Conservation (phyloP, 2,113 vertebrate species). For the Dipodomys merriami region DNA sequence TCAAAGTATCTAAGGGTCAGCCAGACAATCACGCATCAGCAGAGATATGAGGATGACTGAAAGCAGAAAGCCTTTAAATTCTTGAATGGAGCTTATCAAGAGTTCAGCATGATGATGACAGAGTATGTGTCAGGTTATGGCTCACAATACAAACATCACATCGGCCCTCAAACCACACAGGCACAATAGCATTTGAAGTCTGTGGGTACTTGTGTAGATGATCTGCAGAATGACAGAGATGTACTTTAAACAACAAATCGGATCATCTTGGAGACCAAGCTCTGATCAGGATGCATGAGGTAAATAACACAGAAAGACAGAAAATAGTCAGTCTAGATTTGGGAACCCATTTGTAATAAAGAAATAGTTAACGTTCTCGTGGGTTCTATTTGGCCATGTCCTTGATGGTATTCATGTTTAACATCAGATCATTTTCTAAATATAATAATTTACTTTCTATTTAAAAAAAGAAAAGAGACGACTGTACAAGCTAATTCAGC, state of each 20-base stretch:
- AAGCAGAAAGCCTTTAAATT: conserved; percentile 23
- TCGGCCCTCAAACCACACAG: background rate
- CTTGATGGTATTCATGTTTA: background rate
- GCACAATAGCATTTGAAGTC: background rate
- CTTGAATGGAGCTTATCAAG: background rate
- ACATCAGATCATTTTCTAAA: background rate
- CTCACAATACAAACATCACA: background rate
- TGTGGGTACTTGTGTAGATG: background rate
- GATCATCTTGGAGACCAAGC: background rate
- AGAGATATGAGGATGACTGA: background rate
- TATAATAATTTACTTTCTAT: background rate
- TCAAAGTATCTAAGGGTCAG: background rate
- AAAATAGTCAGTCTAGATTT: background rate
- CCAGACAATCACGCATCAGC: background rate
- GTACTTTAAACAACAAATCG: background rate
- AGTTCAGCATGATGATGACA: background rate
- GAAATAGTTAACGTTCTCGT: background rate
- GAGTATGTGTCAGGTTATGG: conserved; percentile 19
- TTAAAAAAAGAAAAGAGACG: background rate
- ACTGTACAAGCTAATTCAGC: background rate
- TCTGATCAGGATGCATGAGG: background rate
- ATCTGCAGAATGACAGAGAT: background rate
- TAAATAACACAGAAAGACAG: background rate
- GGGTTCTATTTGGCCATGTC: background rate
- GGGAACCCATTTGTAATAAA: background rate